phyloP scores from a whole-genome alignment of 2,113 vertebrate genomes.

The Sapayoa aenigma region DNA sequence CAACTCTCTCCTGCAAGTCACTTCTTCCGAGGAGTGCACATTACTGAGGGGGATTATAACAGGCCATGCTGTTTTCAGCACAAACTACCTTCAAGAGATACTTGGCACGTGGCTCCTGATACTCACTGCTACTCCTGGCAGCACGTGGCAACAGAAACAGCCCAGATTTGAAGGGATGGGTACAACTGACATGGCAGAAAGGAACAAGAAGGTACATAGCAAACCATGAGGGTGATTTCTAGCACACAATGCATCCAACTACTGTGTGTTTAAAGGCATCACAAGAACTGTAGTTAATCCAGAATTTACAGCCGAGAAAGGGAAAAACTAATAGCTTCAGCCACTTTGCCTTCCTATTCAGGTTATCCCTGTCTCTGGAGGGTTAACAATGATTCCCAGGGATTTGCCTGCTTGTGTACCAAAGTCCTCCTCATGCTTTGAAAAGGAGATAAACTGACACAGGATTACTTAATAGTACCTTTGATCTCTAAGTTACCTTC shows the following conservation, averaged over 20 bases:
- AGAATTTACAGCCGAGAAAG: background rate
- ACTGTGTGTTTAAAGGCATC: background rate
- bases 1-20: background rate
- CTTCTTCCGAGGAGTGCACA: background rate
- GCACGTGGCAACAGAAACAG: background rate
- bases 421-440: background rate
- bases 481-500: background rate
- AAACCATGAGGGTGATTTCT: background rate
- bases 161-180: fast-evolving
- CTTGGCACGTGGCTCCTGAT: fast-evolving
- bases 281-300: background rate
- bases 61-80: background rate
- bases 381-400: background rate
- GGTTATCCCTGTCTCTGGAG: background rate
- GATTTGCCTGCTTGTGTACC: background rate
- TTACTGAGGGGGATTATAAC: background rate
- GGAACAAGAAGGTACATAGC: background rate
- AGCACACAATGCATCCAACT: background rate
- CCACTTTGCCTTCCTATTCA: background rate
- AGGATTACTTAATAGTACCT: background rate
- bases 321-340: background rate
- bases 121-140: background rate
- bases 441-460: background rate
- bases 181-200: background rate
- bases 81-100: background rate